Percentiles rank a stretch among this genome's conserved stretches.
Evolutionary conservation across 2,888 invertebrate genomes (phyloP).

Genomic region (Drosophila melanocephala): DNA sequence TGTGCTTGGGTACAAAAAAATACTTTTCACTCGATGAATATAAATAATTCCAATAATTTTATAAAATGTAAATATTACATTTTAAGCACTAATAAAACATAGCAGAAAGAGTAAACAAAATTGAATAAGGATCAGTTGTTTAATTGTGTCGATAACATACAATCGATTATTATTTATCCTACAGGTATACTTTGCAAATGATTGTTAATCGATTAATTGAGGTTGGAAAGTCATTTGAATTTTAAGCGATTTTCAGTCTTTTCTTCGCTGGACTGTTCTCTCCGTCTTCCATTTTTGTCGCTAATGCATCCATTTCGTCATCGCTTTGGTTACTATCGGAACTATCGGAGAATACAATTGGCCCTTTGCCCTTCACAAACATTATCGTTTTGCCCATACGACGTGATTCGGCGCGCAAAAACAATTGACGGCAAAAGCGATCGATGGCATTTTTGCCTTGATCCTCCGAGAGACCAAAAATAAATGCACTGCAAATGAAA

Average conservation of each 20-base stretch:
- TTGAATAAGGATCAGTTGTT: background rate
- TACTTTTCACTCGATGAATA: constrained; percentile 3
- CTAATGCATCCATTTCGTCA: constrained; percentile 34
- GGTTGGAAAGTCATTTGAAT: background rate
- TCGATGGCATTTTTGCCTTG: constrained; percentile 89
- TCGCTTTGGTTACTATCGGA: constrained; percentile 55
- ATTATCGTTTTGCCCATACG: constrained; percentile 87
- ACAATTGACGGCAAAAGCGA: constrained; percentile 87
- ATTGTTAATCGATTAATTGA: constrained; percentile 1
- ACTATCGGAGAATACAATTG: constrained; percentile 77
- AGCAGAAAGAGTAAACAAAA: background rate
- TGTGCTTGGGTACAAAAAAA: constrained; percentile 30
- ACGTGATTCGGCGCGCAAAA: constrained; percentile 88
- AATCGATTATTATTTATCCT: constrained; percentile 6
- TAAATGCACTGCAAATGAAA: constrained; percentile 86
- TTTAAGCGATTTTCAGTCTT: constrained; percentile 52
- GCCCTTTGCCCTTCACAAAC: constrained; percentile 85
- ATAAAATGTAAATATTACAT: background rate
- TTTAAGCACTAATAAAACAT: background rate
- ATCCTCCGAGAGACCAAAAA: constrained; percentile 90
- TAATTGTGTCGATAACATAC: background rate
- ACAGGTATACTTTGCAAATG: constrained; percentile 1
- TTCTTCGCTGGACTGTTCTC: constrained; percentile 44
- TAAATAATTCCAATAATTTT: background rate
- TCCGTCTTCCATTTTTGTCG: constrained; percentile 8